Evolutionary conservation across 1,140 invertebrate species (phyloP).

Genomic region (Lordiphosa mommai): DNA sequence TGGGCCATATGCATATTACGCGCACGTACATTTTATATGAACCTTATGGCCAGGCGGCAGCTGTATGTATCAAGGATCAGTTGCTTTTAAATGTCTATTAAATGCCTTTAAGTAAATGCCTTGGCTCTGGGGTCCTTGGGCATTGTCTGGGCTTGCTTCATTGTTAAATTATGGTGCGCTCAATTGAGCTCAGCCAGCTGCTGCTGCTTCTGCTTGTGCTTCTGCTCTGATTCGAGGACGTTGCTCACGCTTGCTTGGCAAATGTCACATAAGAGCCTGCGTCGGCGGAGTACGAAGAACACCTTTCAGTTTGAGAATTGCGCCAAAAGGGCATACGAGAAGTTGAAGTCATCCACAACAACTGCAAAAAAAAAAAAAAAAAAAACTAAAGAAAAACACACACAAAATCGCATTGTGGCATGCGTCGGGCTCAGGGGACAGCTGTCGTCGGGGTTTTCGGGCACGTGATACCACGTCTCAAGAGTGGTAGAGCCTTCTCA

Average conservation of each 20-base stretch:
- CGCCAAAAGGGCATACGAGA: constrained; percentile 36
- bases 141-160: constrained; percentile 26
- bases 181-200: constrained; percentile 29
- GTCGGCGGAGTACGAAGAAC: constrained; percentile 24
- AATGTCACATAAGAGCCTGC: constrained; percentile 50
- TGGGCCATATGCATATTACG: too few relatives aligned
- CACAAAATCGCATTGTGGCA: constrained; percentile 34
- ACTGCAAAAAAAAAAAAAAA: constrained; percentile 11
- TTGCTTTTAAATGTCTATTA: constrained; percentile 47
- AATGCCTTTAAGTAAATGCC: constrained; percentile 35
- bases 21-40: constrained; percentile 19
- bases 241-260: constrained; percentile 14
- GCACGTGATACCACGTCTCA: constrained; percentile 30
- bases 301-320: constrained; percentile 27
- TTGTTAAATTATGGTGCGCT: constrained; percentile 19
- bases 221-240: constrained; percentile 47
- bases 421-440: constrained; percentile 48
- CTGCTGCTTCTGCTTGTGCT: constrained; percentile 3
- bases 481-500: constrained; percentile 26
- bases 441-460: constrained; percentile 58
- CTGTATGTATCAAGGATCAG: constrained; percentile 13
- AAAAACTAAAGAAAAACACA: too few relatives aligned
- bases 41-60: constrained; percentile 5
- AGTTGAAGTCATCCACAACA: constrained; percentile 14
- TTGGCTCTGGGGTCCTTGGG: background rate